Evolutionary conservation across 1,140 invertebrate genomes (phyloP), one percentile per base, ranked within the genome.

Genomic region (Lasioglossum baleicum): DNA sequence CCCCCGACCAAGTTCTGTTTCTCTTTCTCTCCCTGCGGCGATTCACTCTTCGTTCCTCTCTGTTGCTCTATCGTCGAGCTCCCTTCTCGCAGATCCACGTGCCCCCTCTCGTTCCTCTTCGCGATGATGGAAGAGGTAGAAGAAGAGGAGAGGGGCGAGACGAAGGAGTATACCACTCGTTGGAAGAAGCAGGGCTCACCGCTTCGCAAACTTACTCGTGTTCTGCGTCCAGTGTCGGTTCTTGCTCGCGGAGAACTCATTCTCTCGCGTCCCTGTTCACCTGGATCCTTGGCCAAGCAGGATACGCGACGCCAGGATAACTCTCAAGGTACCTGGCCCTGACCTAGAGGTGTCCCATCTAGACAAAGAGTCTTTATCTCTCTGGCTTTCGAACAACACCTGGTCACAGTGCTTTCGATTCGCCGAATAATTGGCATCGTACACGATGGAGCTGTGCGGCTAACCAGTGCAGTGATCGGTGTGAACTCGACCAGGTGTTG

Each of bases 61-160:
- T 58, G 20, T 67, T 74, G 13, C 56, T 0, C 20, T n/a, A 7
- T n/a, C 56, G n/a, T 20, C 20, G 6, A 3, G 31, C 22, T 26
- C 58, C 22, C 31, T 65, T 20, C 64, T 13, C 26, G 22, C 63
- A 3, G 15, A n/a, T 63, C 68, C 40, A 44, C n/a, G 22, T 1
- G 17, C 13, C 31, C 8, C 13, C 58, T 11, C 60, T 53, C 11
- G 11, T 48, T 56, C 31, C 77, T 84, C 64, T 67, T 71, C 78
- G 72, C 72, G 83, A 81, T 22, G 68, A 73, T 80, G 76, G 65
- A 84, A 79, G 82, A 84, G 83, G 75, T 78, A 83, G 83, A 70
- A 61, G 65, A 26, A 15, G 26, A 13, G 61, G 51, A 6, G 81
- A 7, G 40, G 61, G 17, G 53, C 35, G 15, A 2, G 7, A 31